Base-by-base conservation (phyloP, 2,888 invertebrate genomes). In the Cistogaster globosa region DNA sequence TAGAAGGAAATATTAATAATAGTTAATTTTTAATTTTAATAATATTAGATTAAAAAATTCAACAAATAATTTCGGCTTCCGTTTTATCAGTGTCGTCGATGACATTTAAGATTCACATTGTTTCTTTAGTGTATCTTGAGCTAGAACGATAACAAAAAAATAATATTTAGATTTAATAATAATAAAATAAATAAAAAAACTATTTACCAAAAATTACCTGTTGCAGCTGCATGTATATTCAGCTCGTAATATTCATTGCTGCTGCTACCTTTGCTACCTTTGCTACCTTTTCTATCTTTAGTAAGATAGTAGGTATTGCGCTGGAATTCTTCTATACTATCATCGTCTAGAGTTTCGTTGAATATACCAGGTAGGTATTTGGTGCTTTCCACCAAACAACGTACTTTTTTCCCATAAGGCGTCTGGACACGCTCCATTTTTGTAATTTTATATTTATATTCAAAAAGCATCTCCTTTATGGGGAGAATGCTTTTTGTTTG, bases 101-200 rank as follows among this genome's bases (percentile, higher is more conserved):
- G 26, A 26, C 26, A 26, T 26, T 26, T 26, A 26, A 26, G 26
- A 26, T 26, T 26, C 26, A 26, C 26, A 26, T 26, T 26, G 26
- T 26, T 26, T 26, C 26, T 26, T 26, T 26, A 26, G 26, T 26
- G 58, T 58, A 32, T 58, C 32, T 58, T 58, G 32, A 58, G 58
- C 32, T 58, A 57, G 57, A 57, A 57, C 57, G 57, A 57, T 57
- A 57, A 57, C 57, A 57, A 57, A 57, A 57, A 57, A 57, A 57
- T 57, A 22, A 57, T 57, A 57, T 57, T 57, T 57, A 57, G 57
- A 57, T 42, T 42, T 42, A 42, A 42, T 53, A 53, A 53, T 53
- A 18, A 18, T 53, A 53, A 53, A 18, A 53, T 53, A 53, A 53
- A 53, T 18, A 53, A 53, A n/a, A 53, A 53, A 53, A 53, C 53